Percentiles rank a stretch among this genome's conserved stretches.
Evolutionary conservation across 2,888 invertebrate genomes (phyloP).

Genomic region (Caenorhabditis panamensis): DNA sequence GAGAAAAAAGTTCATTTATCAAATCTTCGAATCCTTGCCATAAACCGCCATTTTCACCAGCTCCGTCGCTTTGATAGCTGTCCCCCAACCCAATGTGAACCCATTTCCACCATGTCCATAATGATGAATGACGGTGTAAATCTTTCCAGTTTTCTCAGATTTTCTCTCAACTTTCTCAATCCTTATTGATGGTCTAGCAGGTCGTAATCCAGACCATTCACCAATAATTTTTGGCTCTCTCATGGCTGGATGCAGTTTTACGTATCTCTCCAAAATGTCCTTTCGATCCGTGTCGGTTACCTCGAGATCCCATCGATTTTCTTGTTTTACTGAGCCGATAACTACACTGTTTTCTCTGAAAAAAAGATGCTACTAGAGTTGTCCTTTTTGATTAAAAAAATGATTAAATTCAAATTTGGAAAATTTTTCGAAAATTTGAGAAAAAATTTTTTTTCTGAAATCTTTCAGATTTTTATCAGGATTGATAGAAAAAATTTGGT

Average conservation of each 20-base stretch:
- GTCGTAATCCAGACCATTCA: conserved; percentile 74
- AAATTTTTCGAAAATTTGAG: too few relatives aligned
- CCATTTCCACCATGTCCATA: conserved; percentile 76
- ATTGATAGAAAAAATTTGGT: too few relatives aligned
- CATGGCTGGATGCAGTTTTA: conserved; percentile 71
- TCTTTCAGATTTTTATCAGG: too few relatives aligned
- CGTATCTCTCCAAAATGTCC: conserved; percentile 72
- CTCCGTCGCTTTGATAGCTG: conserved; percentile 65
- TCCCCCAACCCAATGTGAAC: conserved; percentile 75
- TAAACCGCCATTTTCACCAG: conserved; percentile 23
- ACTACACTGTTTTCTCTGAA: conserved; percentile 68
- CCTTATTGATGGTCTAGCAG: conserved; percentile 65
- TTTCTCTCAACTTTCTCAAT: conserved; percentile 55
- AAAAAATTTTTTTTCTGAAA: too few relatives aligned
- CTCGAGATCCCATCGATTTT: conserved; percentile 66
- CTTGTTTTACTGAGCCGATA: conserved; percentile 74
- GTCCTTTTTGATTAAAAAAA: too few relatives aligned
- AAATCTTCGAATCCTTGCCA: neutral
- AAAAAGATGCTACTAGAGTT: neutral
- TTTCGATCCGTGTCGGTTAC: conserved; percentile 73
- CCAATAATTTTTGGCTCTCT: conserved; percentile 71
- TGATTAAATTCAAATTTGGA: too few relatives aligned
- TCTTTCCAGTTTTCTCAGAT: conserved; percentile 20
- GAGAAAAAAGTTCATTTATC: neutral
- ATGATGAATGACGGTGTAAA: conserved; percentile 68